phyloP scores from a whole-genome alignment of 1,140 invertebrate genomes.

The Aphelenchoides fujianensis region DNA sequence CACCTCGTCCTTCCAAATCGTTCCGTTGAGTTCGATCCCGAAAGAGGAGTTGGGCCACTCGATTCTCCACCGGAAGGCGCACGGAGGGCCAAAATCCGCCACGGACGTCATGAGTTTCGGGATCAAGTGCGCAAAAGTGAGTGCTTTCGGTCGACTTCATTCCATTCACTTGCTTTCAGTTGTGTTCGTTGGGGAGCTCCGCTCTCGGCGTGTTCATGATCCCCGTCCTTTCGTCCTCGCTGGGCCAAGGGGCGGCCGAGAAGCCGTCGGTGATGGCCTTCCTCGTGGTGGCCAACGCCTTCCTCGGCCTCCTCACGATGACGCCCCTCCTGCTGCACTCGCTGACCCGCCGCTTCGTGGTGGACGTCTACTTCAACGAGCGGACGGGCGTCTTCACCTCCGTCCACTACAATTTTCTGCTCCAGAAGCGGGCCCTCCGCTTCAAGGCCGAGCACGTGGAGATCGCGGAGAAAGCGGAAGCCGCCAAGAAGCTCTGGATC shows the following conservation, averaged over 20 bases:
- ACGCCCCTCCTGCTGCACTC: constrained; percentile 51
- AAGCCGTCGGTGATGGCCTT: constrained; percentile 38
- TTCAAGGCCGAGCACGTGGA: constrained; percentile 47
- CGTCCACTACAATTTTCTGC: constrained; percentile 57
- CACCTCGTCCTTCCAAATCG: constrained; percentile 25
- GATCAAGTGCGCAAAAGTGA: constrained; percentile 47
- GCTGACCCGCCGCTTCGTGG: constrained; percentile 49
- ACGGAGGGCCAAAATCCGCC: constrained; percentile 26
- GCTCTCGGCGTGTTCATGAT: constrained; percentile 49
- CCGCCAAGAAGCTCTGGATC: constrained; percentile 46
- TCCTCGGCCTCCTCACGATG: constrained; percentile 44
- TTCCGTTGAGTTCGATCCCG: constrained; percentile 44
- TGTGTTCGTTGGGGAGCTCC: constrained; percentile 47
- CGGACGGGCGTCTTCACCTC: constrained; percentile 48
- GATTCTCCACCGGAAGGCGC: constrained; percentile 46
- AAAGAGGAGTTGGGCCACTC: constrained; percentile 40
- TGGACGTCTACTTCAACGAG: constrained; percentile 48
- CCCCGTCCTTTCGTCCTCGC: constrained; percentile 34
- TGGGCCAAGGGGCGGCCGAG: constrained; percentile 37
- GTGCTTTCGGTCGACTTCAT: constrained; percentile 24
- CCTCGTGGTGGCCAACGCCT: constrained; percentile 42
- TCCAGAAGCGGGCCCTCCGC: constrained; percentile 48
- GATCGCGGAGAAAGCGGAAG: constrained; percentile 31
- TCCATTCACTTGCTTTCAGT: constrained; percentile 33
- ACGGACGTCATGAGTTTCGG: constrained; percentile 36